Evolutionary conservation across 2,113 vertebrate species (phyloP).

Genomic region (Raja brachyura): DNA sequence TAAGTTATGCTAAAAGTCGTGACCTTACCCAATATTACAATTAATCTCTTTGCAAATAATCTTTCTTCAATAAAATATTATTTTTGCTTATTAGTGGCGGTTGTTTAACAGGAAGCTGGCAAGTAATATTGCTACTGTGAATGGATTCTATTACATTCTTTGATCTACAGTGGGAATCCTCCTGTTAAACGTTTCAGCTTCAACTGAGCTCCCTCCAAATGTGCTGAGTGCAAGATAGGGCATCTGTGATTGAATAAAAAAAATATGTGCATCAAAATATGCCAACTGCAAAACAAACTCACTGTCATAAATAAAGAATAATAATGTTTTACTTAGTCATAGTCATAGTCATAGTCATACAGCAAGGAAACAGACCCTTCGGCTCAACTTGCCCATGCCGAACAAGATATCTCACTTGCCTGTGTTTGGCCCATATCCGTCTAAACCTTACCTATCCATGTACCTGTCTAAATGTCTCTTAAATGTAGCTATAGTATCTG

Average conservation of each 20-base stretch:
- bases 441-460: no score
- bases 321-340: neutral
- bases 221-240: neutral
- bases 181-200: neutral
- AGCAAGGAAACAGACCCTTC: no score
- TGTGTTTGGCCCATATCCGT: no score
- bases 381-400: no score
- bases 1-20: neutral
- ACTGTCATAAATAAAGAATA: neutral
- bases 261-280: neutral
- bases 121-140: conserved; percentile 30
- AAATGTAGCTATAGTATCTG: no score
- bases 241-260: neutral
- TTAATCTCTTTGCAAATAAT: conserved; percentile 1
- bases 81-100: conserved; percentile 13
- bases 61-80: conserved; percentile 30
- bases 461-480: no score
- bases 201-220: neutral
- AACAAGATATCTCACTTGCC: no score
- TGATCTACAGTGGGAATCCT: neutral
- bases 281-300: neutral
- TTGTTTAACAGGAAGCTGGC: conserved; percentile 7
- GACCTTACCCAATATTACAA: conserved; percentile 12
- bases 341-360: no score
- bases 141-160: neutral